phyloP scores from a whole-genome alignment of 2,113 vertebrate species.

The Motacilla alba region DNA sequence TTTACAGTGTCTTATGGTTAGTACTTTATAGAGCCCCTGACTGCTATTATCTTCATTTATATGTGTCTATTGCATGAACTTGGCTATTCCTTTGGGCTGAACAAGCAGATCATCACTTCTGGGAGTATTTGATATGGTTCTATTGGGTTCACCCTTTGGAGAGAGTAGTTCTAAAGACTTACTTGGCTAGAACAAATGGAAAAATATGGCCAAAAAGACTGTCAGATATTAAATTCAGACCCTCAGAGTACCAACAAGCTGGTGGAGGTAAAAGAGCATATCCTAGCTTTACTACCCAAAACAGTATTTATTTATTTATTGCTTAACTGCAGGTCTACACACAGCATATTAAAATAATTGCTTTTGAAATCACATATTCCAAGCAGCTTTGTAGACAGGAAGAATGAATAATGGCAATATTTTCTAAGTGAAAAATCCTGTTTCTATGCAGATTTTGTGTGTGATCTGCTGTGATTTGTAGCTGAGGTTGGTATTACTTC shows the following conservation, averaged over 20 bases:
- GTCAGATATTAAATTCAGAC: not conserved
- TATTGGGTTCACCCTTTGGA: not conserved
- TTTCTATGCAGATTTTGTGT: not conserved
- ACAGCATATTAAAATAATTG: not conserved
- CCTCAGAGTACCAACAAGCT: not conserved
- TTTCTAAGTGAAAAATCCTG: not conserved
- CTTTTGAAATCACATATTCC: not conserved
- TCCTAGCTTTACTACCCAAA: conserved; percentile 19
- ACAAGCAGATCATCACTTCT: not conserved
- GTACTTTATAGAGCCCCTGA: not conserved
- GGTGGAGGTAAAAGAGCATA: not conserved
- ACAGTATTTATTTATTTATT: not conserved
- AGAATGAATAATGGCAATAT: not conserved
- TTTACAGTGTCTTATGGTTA: not conserved
- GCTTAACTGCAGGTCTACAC: not conserved
- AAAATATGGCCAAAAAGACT: not conserved
- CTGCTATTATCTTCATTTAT: not conserved
- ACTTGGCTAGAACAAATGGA: not conserved
- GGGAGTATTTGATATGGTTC: not conserved
- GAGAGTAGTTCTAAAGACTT: conserved; percentile 2
- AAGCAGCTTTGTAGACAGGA: not conserved
- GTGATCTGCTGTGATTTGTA: not conserved
- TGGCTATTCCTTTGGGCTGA: not conserved
- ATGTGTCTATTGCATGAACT: not conserved
- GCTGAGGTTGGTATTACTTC: not conserved